Base-by-base conservation (phyloP, 2,797 vertebrate species). In the Rallus crepitans region DNA sequence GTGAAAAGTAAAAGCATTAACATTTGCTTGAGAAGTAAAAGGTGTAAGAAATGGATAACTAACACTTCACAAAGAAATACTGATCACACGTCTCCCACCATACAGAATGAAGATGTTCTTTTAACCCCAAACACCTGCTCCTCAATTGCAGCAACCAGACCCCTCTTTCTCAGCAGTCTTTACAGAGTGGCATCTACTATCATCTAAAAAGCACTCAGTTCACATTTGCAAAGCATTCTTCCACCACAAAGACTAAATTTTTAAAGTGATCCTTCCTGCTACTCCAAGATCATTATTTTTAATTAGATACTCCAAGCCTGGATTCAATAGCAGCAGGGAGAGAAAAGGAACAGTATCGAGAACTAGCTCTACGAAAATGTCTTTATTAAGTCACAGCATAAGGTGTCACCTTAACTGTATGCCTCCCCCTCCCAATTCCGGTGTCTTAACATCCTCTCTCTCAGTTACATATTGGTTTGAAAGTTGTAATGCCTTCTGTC, bases 81-180 rank as follows among this genome's bases (percentile, higher is more conserved):
- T 0, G 5, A 61, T 7, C 37, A 33, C 3, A 31, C 17, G n/a
- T 9, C 82, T 76, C 50, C 25, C 53, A 66, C 15, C 12, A 19
- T 4, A 56, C 7, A 77, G 40, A 55, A 48, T 9, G 12, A 78
- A 48, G 28, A 52, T 0, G 0, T 19, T 45, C 56, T 65, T 37
- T 33, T 12, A 47, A 53, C 11, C 37, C 39, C 28, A 35, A 12
- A 61, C 12, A 16, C 0, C 0, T 1, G 28, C 50, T 40, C 12
- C 31, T 69, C 30, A 18, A 28, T 0, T 84, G 42, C 11, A 68
- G 59, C 55, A 85, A 5, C 0, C 0, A 64, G n/a, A 33, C 17
- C 16, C 6, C 53, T 52, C 56, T 30, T 57, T n/a, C 84, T 28
- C 47, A 21, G 31, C 30, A 59, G 30, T 33, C 50, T 56, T 60